Evolutionary conservation across 2,888 invertebrate genomes (phyloP).

Genomic region (Hoplodrina blanda): DNA sequence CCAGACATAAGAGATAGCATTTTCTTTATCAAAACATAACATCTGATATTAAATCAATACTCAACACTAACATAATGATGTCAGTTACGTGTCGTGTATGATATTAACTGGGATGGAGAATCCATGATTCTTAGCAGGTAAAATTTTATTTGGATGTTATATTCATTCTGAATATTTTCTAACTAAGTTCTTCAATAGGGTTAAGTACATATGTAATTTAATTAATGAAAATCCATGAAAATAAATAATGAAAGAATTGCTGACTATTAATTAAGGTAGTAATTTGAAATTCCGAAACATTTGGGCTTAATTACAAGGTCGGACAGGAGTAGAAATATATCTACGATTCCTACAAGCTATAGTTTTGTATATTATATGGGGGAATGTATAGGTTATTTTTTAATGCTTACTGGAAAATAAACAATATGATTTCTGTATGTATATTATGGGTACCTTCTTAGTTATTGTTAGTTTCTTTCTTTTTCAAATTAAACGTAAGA

Average conservation of each 20-base stretch:
- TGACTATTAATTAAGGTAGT: too few relatives aligned
- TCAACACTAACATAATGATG: constrained; percentile 39
- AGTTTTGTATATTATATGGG: too few relatives aligned
- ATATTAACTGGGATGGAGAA: constrained; percentile 14
- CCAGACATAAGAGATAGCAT: constrained; percentile 41
- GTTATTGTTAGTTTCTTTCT: too few relatives aligned
- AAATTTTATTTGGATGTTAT: background rate
- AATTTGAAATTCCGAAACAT: background rate
- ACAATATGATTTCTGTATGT: too few relatives aligned
- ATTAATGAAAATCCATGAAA: background rate
- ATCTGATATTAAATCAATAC: constrained; percentile 53
- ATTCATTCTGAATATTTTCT: background rate
- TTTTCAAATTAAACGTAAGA: too few relatives aligned
- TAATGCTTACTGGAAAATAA: too few relatives aligned
- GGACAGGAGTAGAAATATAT: too few relatives aligned
- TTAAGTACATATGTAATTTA: background rate
- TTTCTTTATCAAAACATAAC: constrained; percentile 46
- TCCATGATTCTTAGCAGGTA: background rate
- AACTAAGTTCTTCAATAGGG: background rate
- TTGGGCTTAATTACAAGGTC: background rate
- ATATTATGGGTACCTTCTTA: too few relatives aligned
- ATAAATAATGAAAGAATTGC: background rate
- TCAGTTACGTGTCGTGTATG: constrained; percentile 13
- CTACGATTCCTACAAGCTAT: too few relatives aligned
- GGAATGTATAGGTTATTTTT: too few relatives aligned